Evolutionary conservation across 1,140 invertebrate species (phyloP).

Genomic region (Zaprionus africanus): DNA sequence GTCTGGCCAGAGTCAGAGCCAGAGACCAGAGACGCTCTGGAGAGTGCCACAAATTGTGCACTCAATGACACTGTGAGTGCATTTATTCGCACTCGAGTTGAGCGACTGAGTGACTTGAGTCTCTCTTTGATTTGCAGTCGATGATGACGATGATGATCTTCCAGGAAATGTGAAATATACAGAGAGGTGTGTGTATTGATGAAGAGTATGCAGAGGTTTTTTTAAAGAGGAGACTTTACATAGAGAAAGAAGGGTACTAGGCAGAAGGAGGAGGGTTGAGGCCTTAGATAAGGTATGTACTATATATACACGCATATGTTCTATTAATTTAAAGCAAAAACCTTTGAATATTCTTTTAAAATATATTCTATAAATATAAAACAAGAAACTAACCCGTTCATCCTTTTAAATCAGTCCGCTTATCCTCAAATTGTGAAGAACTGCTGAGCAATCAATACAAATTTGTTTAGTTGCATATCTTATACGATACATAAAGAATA

Average conservation of each 20-base stretch:
- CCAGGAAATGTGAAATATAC: not conserved
- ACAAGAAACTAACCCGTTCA: too few relatives aligned
- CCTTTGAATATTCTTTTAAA: too few relatives aligned
- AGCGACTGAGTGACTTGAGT: not conserved
- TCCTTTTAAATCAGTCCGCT: too few relatives aligned
- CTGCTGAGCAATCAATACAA: not conserved
- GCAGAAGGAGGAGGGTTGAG: too few relatives aligned
- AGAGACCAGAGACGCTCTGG: conserved; percentile 14
- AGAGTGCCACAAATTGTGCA: conserved; percentile 45
- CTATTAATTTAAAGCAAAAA: too few relatives aligned
- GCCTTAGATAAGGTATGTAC: too few relatives aligned
- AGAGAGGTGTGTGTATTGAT: not conserved
- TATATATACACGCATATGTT: too few relatives aligned
- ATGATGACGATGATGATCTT: not conserved
- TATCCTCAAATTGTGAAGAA: too few relatives aligned
- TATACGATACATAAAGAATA: not conserved
- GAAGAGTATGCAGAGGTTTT: too few relatives aligned
- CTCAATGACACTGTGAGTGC: conserved; percentile 46
- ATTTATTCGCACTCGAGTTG: conserved; percentile 16
- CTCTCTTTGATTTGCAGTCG: not conserved
- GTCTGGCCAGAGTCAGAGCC: conserved; percentile 14
- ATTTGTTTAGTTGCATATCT: not conserved
- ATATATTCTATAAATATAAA: too few relatives aligned
- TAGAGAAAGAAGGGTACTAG: too few relatives aligned
- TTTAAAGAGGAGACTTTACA: too few relatives aligned